phyloP scores from a whole-genome alignment of 2,888 invertebrate genomes.

The Ichneumoninae sp. region DNA sequence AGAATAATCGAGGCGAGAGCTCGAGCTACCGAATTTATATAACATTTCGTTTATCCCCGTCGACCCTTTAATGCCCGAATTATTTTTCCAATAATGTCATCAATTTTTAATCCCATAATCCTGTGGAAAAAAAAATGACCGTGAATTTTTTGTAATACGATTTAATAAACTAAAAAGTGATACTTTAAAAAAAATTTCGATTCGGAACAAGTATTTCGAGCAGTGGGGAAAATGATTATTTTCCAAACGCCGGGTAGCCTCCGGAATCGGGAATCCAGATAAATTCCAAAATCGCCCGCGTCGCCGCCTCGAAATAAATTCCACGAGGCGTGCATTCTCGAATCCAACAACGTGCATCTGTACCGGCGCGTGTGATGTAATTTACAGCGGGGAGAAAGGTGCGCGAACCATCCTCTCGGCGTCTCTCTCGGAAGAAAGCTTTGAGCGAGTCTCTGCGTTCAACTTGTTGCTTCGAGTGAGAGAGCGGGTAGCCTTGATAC shows the following conservation, averaged over 20 bases:
- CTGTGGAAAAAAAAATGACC: too few relatives aligned
- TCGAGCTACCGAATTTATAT: background rate
- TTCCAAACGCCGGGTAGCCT: background rate
- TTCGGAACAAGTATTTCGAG: background rate
- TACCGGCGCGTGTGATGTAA: conserved; percentile 3
- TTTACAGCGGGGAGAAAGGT: background rate
- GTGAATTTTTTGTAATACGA: too few relatives aligned
- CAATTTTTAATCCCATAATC: background rate
- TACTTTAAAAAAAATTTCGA: too few relatives aligned
- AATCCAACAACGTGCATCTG: background rate
- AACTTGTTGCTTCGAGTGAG: conserved; percentile 66
- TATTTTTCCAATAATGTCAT: background rate
- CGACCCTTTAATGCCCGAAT: too few relatives aligned
- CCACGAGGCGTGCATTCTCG: background rate
- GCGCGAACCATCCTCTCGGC: background rate
- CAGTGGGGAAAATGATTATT: background rate
- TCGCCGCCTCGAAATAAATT: background rate
- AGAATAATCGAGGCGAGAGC: background rate
- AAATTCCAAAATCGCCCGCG: background rate
- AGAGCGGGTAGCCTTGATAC: conserved; percentile 53
- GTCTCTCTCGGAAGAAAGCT: conserved; percentile 65
- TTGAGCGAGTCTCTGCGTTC: conserved; percentile 55
- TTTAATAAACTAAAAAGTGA: too few relatives aligned
- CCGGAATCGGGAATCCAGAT: background rate
- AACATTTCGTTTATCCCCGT: too few relatives aligned